These are phyloP conservation scores for Motacilla alba DNA, from an alignment of 2,113 vertebrate species.

Conservation along the genomic window DNA sequence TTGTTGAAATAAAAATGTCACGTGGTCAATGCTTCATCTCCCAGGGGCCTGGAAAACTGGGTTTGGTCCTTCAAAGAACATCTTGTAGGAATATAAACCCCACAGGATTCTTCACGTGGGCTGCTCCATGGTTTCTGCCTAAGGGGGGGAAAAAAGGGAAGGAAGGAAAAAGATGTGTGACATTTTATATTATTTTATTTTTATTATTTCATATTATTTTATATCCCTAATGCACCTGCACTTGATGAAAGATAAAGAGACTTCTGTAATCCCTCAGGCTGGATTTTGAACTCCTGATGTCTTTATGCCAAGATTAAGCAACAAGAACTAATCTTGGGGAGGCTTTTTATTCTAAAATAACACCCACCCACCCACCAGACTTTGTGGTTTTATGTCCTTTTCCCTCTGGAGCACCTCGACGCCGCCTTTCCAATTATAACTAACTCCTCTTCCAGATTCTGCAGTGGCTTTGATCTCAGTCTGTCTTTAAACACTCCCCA, in stretches of 20 bases:
- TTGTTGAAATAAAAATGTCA: accelerated
- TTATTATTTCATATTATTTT: neutral
- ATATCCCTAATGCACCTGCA: neutral
- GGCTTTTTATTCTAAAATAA: neutral
- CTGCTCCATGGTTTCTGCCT: neutral
- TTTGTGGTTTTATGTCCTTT: neutral
- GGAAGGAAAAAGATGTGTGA: neutral
- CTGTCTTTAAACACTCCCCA: neutral
- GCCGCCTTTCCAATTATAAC: neutral
- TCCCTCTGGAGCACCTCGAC: neutral
- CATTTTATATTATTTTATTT: neutral
- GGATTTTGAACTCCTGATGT: neutral
- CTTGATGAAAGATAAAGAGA: neutral
- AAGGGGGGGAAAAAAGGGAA: neutral
- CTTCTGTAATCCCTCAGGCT: neutral
- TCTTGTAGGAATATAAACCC: neutral
- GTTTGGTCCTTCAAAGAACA: neutral
- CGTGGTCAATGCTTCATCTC: neutral
- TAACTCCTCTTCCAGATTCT: neutral
- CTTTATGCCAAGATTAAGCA: neutral
- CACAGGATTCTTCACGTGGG: neutral
- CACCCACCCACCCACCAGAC: neutral
- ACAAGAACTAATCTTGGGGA: neutral
- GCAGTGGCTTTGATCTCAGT: neutral
- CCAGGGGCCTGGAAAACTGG: neutral